Percentiles rank a stretch among this genome's conserved stretches.
Evolutionary conservation across 2,888 invertebrate genomes (phyloP).

Genomic region (Blera fallax): DNA sequence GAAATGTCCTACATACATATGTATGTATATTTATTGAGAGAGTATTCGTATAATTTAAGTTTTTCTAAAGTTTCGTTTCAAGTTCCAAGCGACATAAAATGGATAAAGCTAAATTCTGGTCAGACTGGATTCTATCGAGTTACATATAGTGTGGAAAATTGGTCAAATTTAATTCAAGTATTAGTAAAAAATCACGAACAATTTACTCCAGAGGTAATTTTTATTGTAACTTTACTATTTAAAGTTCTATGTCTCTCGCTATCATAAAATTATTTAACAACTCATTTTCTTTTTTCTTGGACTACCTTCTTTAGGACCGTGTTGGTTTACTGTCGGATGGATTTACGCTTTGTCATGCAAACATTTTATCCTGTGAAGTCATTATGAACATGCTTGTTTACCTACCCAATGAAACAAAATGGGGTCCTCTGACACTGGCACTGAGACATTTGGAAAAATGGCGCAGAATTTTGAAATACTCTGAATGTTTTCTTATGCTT

Average conservation of each 20-base stretch:
- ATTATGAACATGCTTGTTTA: constrained; percentile 81
- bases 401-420: constrained; percentile 80
- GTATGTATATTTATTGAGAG: too few relatives aligned
- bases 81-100: constrained; percentile 80
- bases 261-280: too few relatives aligned
- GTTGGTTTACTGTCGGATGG: constrained; percentile 81
- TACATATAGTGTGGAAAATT: constrained; percentile 81
- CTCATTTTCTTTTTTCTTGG: too few relatives aligned
- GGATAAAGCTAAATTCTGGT: constrained; percentile 81
- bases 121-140: constrained; percentile 82
- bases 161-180: constrained; percentile 80
- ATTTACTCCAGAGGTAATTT: constrained; percentile 78
- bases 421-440: constrained; percentile 81
- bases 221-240: neutral
- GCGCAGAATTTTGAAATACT: constrained; percentile 82
- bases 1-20: neutral
- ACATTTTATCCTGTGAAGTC: constrained; percentile 81
- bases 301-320: constrained; percentile 80
- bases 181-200: constrained; percentile 78
- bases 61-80: constrained; percentile 78
- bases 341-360: constrained; percentile 81
- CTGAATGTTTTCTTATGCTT: constrained; percentile 81
- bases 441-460: constrained; percentile 81
- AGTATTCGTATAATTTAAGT: neutral
- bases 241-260: too few relatives aligned